Evolutionary conservation across 2,113 vertebrate species (phyloP).

Genomic region (Ochotona princeps): DNA sequence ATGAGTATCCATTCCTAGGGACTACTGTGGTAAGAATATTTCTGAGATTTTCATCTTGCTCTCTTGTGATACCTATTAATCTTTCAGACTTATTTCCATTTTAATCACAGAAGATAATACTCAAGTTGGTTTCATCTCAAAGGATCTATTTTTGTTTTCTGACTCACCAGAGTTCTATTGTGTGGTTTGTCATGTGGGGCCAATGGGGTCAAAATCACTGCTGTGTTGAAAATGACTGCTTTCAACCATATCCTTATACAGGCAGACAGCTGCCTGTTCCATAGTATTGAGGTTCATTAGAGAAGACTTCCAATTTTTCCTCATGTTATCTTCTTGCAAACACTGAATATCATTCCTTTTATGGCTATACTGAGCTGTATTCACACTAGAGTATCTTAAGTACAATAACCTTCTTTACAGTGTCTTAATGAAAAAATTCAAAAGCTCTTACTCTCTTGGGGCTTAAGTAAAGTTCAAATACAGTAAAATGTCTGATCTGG

Average conservation of each 20-base stretch:
- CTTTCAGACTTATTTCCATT: constrained; percentile 35
- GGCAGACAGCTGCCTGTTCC: neutral
- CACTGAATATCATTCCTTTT: neutral
- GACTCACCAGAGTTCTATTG: neutral
- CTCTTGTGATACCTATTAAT: neutral
- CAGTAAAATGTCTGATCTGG: constrained; percentile 50
- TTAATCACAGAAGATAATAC: neutral
- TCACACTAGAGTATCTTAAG: constrained; percentile 17
- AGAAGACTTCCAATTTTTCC: neutral
- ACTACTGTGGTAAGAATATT: neutral
- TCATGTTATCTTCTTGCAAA: neutral
- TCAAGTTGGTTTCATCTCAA: constrained; percentile 43
- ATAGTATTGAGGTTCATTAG: neutral
- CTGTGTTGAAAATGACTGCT: neutral
- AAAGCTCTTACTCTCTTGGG: neutral
- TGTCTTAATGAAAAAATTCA: constrained; percentile 37
- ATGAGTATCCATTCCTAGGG: neutral
- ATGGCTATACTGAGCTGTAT: neutral
- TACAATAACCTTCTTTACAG: constrained; percentile 7
- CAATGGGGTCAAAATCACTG: neutral
- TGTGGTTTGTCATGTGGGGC: neutral
- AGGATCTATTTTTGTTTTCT: constrained; percentile 18
- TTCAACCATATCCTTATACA: neutral
- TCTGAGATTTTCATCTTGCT: neutral
- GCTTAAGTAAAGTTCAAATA: constrained; percentile 57